A percentile compares a stretch with the other conserved stretches of the same genome.
Evolutionary conservation across 2,888 invertebrate genomes (phyloP).

Genomic region (Isotomurus palustris): DNA sequence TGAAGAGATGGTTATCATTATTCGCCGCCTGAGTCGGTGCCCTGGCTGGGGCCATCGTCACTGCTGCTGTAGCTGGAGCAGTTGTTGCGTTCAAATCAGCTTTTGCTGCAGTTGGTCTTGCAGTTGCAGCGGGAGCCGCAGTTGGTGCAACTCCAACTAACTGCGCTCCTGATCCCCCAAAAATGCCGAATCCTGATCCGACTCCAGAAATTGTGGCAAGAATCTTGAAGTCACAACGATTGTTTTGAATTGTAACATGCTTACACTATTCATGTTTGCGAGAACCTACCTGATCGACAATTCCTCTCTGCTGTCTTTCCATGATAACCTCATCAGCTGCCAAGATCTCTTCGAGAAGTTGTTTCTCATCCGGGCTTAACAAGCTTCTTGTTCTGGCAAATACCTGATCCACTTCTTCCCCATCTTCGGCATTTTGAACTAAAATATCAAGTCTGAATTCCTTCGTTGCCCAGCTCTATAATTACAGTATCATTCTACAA

Average conservation of each 20-base stretch:
- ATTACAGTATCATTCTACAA: no score
- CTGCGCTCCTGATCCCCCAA: background rate
- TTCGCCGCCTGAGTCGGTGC: conserved; percentile 4
- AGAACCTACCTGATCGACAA: conserved; percentile 18
- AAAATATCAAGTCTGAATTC: no score
- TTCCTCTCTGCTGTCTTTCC: conserved; percentile 19
- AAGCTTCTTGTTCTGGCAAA: background rate
- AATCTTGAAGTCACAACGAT: background rate
- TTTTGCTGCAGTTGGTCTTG: background rate
- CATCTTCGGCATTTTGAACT: background rate
- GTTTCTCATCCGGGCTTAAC: conserved; percentile 13
- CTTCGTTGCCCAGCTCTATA: no score
- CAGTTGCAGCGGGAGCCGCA: background rate
- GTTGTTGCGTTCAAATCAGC: background rate
- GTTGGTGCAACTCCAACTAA: background rate
- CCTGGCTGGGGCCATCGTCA: background rate
- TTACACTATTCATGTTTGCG: background rate
- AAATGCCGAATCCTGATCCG: background rate
- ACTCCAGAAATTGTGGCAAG: background rate
- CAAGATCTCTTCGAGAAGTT: conserved; percentile 22
- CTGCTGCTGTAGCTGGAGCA: background rate
- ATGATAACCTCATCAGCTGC: conserved; percentile 23
- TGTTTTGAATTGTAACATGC: background rate
- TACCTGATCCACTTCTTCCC: background rate
- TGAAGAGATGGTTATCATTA: conserved; percentile 24